These are phyloP conservation scores for Diorhabda carinulata DNA, from an alignment of 1,140 invertebrate species.

Conservation along the genomic window DNA sequence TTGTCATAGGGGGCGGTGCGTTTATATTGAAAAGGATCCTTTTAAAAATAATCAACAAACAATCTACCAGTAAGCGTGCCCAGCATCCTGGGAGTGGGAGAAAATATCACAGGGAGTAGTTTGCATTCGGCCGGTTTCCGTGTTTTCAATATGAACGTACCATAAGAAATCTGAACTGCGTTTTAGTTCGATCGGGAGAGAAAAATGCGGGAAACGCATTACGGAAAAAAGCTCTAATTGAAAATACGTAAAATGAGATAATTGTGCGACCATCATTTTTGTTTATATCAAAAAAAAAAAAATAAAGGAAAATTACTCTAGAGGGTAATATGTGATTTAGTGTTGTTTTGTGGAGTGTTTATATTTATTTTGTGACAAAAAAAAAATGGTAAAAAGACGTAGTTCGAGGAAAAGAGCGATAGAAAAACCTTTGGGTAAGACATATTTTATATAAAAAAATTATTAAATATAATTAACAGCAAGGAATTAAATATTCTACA, in stretches of 20 bases:
- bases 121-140: neutral
- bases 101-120: neutral
- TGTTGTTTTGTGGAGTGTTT: too few relatives aligned
- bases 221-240: too few relatives aligned
- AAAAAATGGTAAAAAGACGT: neutral
- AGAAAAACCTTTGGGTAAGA: neutral
- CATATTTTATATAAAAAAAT: neutral
- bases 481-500: too few relatives aligned
- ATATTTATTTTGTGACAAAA: too few relatives aligned
- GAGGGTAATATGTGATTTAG: too few relatives aligned
- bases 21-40: neutral
- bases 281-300: too few relatives aligned
- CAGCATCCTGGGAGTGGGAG: neutral
- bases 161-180: neutral
- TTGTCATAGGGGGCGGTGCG: neutral
- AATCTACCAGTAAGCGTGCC: slow-evolving; percentile 1
- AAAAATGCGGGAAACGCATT: neutral
- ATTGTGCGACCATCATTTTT: too few relatives aligned
- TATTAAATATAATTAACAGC: too few relatives aligned
- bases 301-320: too few relatives aligned
- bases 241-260: too few relatives aligned
- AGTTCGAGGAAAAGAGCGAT: neutral
- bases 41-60: neutral
- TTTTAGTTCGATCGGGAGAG: neutral
- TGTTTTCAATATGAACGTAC: neutral